These are phyloP conservation scores for Mesocentrotus franciscanus DNA, from an alignment of 53 echinoderm and acorn worm genomes.

Conservation along the genomic window DNA sequence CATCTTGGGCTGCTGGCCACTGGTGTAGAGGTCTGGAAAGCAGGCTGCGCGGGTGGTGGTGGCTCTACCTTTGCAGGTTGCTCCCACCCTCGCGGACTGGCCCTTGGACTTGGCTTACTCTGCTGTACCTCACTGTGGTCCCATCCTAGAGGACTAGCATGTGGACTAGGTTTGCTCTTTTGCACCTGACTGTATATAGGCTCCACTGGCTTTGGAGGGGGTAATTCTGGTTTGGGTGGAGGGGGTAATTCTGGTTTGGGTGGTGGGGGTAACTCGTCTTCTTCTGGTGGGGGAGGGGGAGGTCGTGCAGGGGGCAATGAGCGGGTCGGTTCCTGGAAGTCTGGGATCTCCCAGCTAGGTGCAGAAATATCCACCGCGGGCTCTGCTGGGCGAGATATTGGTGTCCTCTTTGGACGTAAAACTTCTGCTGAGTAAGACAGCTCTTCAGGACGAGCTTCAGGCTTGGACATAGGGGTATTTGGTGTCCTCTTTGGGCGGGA, in stretches of 20 bases:
- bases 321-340: constrained; percentile 61
- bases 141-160: constrained; percentile 52
- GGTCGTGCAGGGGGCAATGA: constrained; percentile 50
- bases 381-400: constrained; percentile 59
- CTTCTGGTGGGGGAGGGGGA: constrained; percentile 67
- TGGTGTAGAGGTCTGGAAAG: constrained; percentile 44
- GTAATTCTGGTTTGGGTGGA: constrained; percentile 29
- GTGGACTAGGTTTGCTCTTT: constrained; percentile 66
- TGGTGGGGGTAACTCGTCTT: constrained; percentile 17
- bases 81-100: not conserved
- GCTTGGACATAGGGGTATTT: not conserved
- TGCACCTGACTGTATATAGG: constrained; percentile 80
- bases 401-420: constrained; percentile 18
- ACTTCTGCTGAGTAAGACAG: not conserved
- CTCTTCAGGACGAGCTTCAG: not conserved
- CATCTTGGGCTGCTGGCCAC: constrained; percentile 38
- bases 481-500: constrained; percentile 17
- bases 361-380: constrained; percentile 26
- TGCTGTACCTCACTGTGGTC: not conserved
- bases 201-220: constrained; percentile 64
- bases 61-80: not conserved
- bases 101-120: constrained; percentile 29
- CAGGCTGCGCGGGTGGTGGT: not conserved
- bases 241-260: constrained; percentile 25
- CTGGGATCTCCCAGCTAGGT: constrained; percentile 64